Base-by-base conservation (phyloP, 2,888 invertebrate genomes). In the Mylabris sibirica region DNA sequence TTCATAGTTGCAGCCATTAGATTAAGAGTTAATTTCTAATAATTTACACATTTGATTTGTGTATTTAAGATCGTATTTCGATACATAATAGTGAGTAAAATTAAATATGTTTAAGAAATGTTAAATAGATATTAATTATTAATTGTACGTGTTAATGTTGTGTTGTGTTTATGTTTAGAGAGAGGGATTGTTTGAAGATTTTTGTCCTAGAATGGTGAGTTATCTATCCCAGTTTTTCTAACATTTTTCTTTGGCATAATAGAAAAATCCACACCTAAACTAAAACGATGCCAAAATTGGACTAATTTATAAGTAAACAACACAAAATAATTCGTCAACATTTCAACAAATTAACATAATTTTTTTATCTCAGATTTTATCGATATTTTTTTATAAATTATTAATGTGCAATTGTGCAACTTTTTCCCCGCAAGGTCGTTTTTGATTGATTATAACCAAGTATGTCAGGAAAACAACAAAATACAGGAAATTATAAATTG, bases 401-500 rank as follows among this genome's bases (percentile, higher is more conserved):
- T 57, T 75, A 73, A 75, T 68, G 68, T 73, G 68, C 72, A 74
- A 69, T 72, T 72, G 72, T 74, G 73, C 71, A 73, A 68, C 70
- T 66, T 53, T 72, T 57, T 24, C 24, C 24, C 14, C 70, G n/a
- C 76, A 76, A 76, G 76, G 76, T 74, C 75, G 72, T 72, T 67
- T 70, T 70, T 59, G 64, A 70, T 70, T 60, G 49, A 67, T 70
- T 69, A 63, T 69, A 30, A 68, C 63, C 74, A 72, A 72, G 74
- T 64, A 75, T 73, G 74, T 71, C 71, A 74, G 73, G 63, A 59
- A 73, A 72, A 73, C 66, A 71, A 75, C 72, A 76, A 75, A 75
- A 74, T 74, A 75, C 74, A 74, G 75, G 74, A 76, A 76, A 73
- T 75, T 75, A n/a, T n/a, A 67, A 70, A 49, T 71, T 20, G 67